Percentiles rank a stretch among this genome's conserved stretches.
Conservation (phyloP, 2,797 vertebrate genomes). For the Poeciliopsis presidionis region DNA sequence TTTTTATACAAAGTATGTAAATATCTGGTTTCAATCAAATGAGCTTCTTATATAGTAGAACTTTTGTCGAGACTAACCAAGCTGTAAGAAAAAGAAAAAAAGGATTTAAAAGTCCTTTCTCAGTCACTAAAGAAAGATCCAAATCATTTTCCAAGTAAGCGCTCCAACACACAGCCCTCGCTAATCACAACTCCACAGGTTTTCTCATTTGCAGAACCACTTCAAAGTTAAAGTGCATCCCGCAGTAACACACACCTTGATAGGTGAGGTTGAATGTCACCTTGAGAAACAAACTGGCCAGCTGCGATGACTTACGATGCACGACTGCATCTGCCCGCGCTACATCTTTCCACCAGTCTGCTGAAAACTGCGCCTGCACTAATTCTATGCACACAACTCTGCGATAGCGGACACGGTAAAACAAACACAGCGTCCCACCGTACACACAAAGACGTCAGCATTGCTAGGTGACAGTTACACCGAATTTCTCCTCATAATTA, state of each 20-base stretch:
- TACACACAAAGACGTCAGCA: conserved; percentile 5
- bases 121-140: not conserved
- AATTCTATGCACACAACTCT: conserved; percentile 44
- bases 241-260: conserved; percentile 30
- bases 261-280: conserved; percentile 70
- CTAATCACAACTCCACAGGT: conserved; percentile 1
- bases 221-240: conserved; percentile 10
- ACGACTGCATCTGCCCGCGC: conserved; percentile 45
- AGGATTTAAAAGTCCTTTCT: conserved; percentile 15
- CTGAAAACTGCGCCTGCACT: conserved; percentile 61
- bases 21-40: not conserved
- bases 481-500: conserved; percentile 69
- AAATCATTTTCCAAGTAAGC: conserved; percentile 1
- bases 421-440: conserved; percentile 4
- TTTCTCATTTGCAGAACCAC: not conserved
- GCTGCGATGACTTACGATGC: conserved; percentile 67
- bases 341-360: conserved; percentile 61
- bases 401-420: not conserved
- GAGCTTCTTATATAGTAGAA: not conserved
- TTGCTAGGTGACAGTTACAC: conserved; percentile 63
- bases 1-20: not conserved
- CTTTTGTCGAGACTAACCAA: not conserved
- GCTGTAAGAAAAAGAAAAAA: not conserved
- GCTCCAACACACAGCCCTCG: conserved; percentile 6
- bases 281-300: conserved; percentile 50